phyloP scores from a whole-genome alignment of 2,888 invertebrate genomes.

The Odontomyia ornata region DNA sequence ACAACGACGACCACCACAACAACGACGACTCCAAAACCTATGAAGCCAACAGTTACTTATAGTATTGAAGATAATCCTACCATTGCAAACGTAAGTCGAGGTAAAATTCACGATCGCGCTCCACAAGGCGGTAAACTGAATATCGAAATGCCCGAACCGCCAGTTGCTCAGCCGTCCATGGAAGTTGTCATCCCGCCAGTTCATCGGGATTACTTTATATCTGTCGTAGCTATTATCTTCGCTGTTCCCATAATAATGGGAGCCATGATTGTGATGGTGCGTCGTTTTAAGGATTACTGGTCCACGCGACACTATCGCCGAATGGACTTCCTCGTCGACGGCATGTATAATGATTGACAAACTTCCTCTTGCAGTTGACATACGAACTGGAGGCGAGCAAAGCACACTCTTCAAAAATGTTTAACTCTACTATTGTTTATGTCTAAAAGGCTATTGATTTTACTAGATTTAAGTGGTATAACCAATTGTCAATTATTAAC shows the following conservation, averaged over 20 bases:
- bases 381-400: not conserved
- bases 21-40: conserved; percentile 62
- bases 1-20: conserved; percentile 57
- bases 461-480: not conserved
- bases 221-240: conserved; percentile 77
- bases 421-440: not conserved
- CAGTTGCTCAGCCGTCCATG: conserved; percentile 57
- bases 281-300: conserved; percentile 83
- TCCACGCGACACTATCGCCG: conserved; percentile 84
- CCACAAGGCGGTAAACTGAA: not conserved
- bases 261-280: conserved; percentile 73
- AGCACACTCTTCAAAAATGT: not conserved
- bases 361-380: conserved; percentile 2
- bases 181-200: conserved; percentile 53
- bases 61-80: conserved; percentile 62
- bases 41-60: conserved; percentile 67
- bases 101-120: conserved; percentile 7
- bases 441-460: not conserved
- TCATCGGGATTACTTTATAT: conserved; percentile 75
- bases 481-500: conserved; percentile 22
- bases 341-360: conserved; percentile 84
- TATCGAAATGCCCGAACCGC: conserved; percentile 52
- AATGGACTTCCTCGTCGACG: conserved; percentile 89
- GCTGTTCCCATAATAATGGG: conserved; percentile 74
- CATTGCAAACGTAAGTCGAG: conserved; percentile 16